Percentiles rank a stretch among this genome's conserved stretches.
These are phyloP conservation scores for Macrocentrus cingulum DNA, from an alignment of 1,140 invertebrate species.

Conservation along the genomic window DNA sequence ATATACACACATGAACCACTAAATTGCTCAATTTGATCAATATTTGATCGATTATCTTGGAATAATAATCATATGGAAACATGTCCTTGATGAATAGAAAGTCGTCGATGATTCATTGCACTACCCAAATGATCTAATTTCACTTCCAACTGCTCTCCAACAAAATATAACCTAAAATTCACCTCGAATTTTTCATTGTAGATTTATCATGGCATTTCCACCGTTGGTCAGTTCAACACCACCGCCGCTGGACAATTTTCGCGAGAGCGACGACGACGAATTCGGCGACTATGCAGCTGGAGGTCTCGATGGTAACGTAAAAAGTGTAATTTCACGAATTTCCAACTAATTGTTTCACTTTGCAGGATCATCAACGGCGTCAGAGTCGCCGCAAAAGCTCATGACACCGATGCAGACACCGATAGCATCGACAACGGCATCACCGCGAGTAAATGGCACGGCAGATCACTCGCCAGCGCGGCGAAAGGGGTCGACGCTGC, in stretches of 20 bases:
- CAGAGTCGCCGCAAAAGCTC: constrained; percentile 53
- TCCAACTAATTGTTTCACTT: constrained; percentile 16
- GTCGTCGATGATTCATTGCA: no score
- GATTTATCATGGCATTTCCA: constrained; percentile 58
- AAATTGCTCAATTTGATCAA: no score
- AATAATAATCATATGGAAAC: no score
- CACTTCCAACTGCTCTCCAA: no score
- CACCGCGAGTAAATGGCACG: constrained; percentile 46
- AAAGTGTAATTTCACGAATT: not conserved
- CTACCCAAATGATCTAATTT: no score
- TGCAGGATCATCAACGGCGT: constrained; percentile 56
- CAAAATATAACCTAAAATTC: no score
- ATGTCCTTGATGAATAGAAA: no score
- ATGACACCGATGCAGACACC: constrained; percentile 45
- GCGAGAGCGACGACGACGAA: constrained; percentile 66
- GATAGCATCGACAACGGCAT: constrained; percentile 37
- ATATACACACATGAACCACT: no score
- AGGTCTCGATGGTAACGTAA: constrained; percentile 51
- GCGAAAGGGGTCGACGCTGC: no score
- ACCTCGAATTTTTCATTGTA: no score
- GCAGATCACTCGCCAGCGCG: constrained; percentile 26
- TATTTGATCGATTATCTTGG: no score
- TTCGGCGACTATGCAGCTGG: constrained; percentile 63
- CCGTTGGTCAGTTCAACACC: constrained; percentile 67
- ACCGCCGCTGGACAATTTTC: constrained; percentile 63